Conservation (phyloP, 2,888 invertebrate species). For the Napeogenes sylphis region DNA sequence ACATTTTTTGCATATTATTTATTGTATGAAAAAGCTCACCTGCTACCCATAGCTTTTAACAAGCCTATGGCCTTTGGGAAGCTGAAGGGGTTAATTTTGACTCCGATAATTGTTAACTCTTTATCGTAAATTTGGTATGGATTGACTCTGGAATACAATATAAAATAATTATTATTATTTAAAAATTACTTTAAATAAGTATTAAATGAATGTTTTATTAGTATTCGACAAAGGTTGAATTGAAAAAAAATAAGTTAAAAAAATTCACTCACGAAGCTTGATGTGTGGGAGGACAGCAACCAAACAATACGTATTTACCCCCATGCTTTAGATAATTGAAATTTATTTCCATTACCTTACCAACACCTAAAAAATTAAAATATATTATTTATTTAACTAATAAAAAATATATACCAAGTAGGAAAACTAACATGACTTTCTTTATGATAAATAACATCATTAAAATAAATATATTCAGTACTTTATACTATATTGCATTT, state of each 20-base stretch:
- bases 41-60: conserved; percentile 80
- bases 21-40: conserved; percentile 45
- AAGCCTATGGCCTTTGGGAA: conserved; percentile 81
- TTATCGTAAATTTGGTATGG: conserved; percentile 80
- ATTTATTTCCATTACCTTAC: conserved; percentile 81
- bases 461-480: too few relatives aligned
- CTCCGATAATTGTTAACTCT: conserved; percentile 80
- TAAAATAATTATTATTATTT: neutral
- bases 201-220: neutral
- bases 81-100: conserved; percentile 82
- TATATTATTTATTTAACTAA: too few relatives aligned
- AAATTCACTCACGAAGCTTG: conserved; percentile 58
- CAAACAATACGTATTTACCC: conserved; percentile 83
- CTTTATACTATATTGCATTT: too few relatives aligned
- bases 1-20: conserved; percentile 2
- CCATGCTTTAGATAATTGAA: conserved; percentile 76
- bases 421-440: too few relatives aligned
- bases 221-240: neutral
- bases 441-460: too few relatives aligned
- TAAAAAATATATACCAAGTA: too few relatives aligned
- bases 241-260: neutral
- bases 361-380: conserved; percentile 58
- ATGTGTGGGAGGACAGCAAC: conserved; percentile 76
- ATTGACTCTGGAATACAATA: conserved; percentile 60
- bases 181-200: neutral